A percentile compares a stretch with the other conserved stretches of the same genome.
Evolutionary conservation across 2,888 invertebrate genomes (phyloP).

Genomic region (Drosophila cyrtoloma): DNA sequence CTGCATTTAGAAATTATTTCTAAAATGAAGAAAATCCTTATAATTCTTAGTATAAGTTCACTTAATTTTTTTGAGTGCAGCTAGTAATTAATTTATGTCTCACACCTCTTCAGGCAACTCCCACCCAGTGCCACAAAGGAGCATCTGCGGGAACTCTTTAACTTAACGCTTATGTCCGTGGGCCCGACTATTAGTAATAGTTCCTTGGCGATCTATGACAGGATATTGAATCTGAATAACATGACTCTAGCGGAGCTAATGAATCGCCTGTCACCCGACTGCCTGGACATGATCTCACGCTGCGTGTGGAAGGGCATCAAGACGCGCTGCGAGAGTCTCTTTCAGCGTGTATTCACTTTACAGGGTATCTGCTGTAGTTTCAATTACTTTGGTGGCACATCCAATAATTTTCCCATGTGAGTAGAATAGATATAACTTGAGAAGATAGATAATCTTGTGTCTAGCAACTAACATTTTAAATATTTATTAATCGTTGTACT

Average conservation of each 20-base stretch:
- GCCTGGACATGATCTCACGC: constrained; percentile 86
- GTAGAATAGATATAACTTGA: constrained; percentile 5
- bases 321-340: constrained; percentile 87
- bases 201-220: constrained; percentile 64
- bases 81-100: background rate
- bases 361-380: constrained; percentile 89
- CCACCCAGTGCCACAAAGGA: constrained; percentile 78
- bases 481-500: too few relatives aligned
- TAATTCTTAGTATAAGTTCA: too few relatives aligned
- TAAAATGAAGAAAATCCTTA: too few relatives aligned
- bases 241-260: constrained; percentile 69
- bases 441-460: background rate
- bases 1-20: too few relatives aligned
- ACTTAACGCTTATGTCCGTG: constrained; percentile 74
- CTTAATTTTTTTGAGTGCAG: background rate
- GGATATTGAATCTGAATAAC: constrained; percentile 79
- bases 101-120: constrained; percentile 64
- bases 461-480: too few relatives aligned
- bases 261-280: constrained; percentile 86
- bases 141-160: constrained; percentile 77
- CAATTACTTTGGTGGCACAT: constrained; percentile 87
- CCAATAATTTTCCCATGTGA: constrained; percentile 82
- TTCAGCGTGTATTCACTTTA: constrained; percentile 86
- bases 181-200: constrained; percentile 60
- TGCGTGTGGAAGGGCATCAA: constrained; percentile 89